Base-by-base conservation (phyloP, 2,113 vertebrate species). In the Cepphus grylle region DNA sequence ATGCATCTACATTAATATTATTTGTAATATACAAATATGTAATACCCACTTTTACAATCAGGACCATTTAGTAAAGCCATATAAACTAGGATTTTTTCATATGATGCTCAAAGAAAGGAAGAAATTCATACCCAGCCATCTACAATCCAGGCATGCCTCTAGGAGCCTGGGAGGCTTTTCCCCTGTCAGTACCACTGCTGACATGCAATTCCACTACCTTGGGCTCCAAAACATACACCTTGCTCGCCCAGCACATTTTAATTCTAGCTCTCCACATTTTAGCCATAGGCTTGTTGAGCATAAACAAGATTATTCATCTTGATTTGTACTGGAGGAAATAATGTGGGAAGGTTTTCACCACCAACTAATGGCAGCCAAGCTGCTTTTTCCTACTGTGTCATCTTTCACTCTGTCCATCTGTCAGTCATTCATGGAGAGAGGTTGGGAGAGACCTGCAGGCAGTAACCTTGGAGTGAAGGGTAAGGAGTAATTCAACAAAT, bases 81-180 rank as follows among this genome's bases (percentile, higher is more conserved):
- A 84, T 30, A 78, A 58, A 73, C 2, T 52, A 49, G 47, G 12
- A 8, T 27, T 56, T 40, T 81, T 47, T 32, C 56, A 40, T 10
- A 5, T 8, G 53, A 40, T 77, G 49, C 9, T 91, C 30, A 50
- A 43, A 67, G 47, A 56, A 30, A 77, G n/a, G 27, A 77, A 83
- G 3, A 77, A 42, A 76, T 62, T 59, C 3, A 16, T 43, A 36
- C 4, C 17, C 15, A 4, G 8, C 18, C 25, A 40, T 34, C 52
- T 59, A 43, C 15, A 55, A 32, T 29, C 49, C 34, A 18, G 19
- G 29, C 1, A 0, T 11, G 49, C 12, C 0, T 0, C 26, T 56
- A 15, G 18, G n/a, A 84, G 30, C 36, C 34, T 42, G 34, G 62
- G 26, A 72, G 77, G 42, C 4, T 84, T 66, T 63, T 15, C 20